phyloP scores from a whole-genome alignment of 2,113 vertebrate genomes.

The Cettia cetti region DNA sequence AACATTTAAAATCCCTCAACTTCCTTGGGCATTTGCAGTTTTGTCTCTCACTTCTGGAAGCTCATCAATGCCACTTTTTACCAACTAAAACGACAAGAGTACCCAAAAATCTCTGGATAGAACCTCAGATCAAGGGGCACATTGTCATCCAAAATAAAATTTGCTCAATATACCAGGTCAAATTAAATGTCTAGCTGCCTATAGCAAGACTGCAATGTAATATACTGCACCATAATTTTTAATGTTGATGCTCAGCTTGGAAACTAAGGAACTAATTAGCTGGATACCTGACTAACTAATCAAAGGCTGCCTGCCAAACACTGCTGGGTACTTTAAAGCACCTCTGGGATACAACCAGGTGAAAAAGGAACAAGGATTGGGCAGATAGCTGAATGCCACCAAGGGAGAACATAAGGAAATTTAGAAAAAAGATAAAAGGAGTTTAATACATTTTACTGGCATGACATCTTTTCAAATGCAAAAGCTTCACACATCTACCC shows the following conservation, averaged over 20 bases:
- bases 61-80: neutral
- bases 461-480: neutral
- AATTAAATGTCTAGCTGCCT: conserved; percentile 69
- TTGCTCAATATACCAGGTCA: neutral
- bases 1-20: neutral
- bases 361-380: neutral
- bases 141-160: neutral
- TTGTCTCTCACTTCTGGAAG: neutral
- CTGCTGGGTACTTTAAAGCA: neutral
- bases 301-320: neutral
- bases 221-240: neutral
- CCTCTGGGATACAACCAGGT: neutral
- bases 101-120: neutral
- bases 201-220: conserved; percentile 15
- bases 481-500: neutral
- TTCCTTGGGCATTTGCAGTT: neutral
- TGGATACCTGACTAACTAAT: neutral
- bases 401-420: neutral
- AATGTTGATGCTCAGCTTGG: neutral
- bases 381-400: neutral
- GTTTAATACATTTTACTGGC: neutral
- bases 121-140: neutral
- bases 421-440: neutral
- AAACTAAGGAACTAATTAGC: conserved; percentile 18
- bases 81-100: neutral